Evolutionary conservation across 2,113 vertebrate species (phyloP).

Genomic region (Vimba vimba): DNA sequence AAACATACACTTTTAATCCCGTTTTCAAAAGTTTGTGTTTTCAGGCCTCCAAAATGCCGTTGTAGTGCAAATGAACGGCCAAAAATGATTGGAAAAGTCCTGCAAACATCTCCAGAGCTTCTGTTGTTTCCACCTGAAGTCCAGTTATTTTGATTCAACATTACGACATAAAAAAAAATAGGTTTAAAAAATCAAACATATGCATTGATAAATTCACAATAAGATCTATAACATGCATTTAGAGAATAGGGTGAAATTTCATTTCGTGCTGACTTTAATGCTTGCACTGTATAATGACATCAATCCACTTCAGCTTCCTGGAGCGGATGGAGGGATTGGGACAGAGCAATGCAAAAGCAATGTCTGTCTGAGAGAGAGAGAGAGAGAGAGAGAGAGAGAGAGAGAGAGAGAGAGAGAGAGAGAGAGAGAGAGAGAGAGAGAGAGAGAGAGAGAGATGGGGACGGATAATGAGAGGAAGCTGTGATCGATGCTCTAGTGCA

Average conservation of each 20-base stretch:
- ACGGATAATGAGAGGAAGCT: slow-evolving; percentile 13
- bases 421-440: too few relatives aligned
- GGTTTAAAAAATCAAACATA: background rate
- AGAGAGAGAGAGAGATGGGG: background rate
- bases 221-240: background rate
- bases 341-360: background rate
- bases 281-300: background rate
- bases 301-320: background rate
- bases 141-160: background rate
- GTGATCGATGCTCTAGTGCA: slow-evolving; percentile 50
- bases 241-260: background rate
- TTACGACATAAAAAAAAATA: background rate
- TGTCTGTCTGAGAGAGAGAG: background rate
- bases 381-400: too few relatives aligned
- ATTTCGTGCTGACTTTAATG: background rate
- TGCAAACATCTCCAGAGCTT: background rate
- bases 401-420: background rate
- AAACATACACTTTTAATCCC: too few relatives aligned
- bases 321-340: background rate
- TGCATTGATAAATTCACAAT: background rate
- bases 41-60: too few relatives aligned
- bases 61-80: too few relatives aligned
- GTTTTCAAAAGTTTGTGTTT: too few relatives aligned
- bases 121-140: background rate
- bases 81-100: too few relatives aligned